These are phyloP conservation scores for Arnoldichthys spilopterus DNA, from an alignment of 2,797 vertebrate genomes.

Conservation along the genomic window DNA sequence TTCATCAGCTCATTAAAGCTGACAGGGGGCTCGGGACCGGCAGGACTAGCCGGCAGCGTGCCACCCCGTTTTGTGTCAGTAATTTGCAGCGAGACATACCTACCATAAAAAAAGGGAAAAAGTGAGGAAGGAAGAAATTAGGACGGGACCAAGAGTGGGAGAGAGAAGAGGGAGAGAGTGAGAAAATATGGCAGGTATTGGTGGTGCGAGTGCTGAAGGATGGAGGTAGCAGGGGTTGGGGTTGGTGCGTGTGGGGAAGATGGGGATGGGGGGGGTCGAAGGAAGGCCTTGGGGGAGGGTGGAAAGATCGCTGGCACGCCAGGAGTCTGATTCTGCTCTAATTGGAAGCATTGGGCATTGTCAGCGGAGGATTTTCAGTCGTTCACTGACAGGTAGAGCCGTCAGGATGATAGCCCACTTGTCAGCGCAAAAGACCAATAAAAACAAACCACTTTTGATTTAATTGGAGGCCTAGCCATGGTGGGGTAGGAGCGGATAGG, in stretches of 20 bases:
- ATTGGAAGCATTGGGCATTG: slow-evolving; percentile 99
- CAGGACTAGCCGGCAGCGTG: slow-evolving; percentile 80
- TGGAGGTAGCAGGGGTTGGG: slow-evolving; percentile 65
- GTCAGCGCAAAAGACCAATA: slow-evolving; percentile 99
- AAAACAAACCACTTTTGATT: slow-evolving; percentile 99
- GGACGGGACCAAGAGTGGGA: slow-evolving; percentile 59
- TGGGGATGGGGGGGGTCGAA: slow-evolving; percentile 62
- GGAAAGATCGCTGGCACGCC: slow-evolving; percentile 91
- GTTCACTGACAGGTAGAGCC: slow-evolving; percentile 97
- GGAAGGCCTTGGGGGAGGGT: slow-evolving; percentile 73
- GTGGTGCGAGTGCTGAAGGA: slow-evolving; percentile 69
- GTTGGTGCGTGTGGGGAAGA: slow-evolving; percentile 21
- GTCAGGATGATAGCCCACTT: slow-evolving; percentile 99
- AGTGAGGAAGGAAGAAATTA: slow-evolving; percentile 63
- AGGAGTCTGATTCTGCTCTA: slow-evolving; percentile 95
- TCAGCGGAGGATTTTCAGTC: slow-evolving; percentile 96
- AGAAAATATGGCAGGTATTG: slow-evolving; percentile 65
- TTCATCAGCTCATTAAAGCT: slow-evolving; percentile 99
- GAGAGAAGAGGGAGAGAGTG: slow-evolving; percentile 64
- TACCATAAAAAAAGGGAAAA: slow-evolving; percentile 64
- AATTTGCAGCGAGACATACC: slow-evolving; percentile 91
- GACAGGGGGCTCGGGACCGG: slow-evolving; percentile 91
- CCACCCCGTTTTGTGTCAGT: slow-evolving; percentile 98
- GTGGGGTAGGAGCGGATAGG: slow-evolving; percentile 57
- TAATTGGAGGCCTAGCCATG: slow-evolving; percentile 94